These are phyloP conservation scores for Tachuris rubrigastra DNA, from an alignment of 2,113 vertebrate genomes.

Conservation along the genomic window DNA sequence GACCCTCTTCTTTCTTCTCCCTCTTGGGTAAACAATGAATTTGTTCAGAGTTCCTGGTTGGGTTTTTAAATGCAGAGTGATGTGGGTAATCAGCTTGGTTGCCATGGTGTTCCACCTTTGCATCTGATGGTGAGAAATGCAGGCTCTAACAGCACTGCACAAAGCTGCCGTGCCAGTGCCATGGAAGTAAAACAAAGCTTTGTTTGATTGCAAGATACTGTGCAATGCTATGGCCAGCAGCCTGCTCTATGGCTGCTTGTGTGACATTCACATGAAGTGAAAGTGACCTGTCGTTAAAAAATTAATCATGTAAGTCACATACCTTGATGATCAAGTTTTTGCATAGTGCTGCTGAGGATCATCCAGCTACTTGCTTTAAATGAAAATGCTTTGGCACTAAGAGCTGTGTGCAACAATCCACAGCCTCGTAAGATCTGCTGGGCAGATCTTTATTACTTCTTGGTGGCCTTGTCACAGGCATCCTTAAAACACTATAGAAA, in stretches of 20 bases:
- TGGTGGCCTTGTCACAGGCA: neutral
- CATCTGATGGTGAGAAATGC: neutral
- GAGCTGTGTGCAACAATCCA: neutral
- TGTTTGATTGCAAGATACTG: neutral
- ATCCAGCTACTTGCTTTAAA: neutral
- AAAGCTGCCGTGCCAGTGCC: neutral
- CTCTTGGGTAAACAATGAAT: neutral
- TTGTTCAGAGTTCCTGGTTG: neutral
- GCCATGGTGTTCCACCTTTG: slow-evolving; percentile 23
- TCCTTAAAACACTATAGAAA: neutral
- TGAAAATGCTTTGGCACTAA: neutral
- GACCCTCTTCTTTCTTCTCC: neutral
- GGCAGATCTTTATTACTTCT: neutral
- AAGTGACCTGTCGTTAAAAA: neutral
- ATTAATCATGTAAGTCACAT: no score
- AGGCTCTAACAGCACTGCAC: neutral
- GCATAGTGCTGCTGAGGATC: neutral
- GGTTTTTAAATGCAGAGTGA: neutral
- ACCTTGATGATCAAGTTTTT: neutral
- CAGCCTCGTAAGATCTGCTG: neutral
- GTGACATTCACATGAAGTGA: neutral
- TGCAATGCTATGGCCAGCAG: neutral
- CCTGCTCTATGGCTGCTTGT: neutral
- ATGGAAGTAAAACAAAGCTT: neutral
- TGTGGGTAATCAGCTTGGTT: slow-evolving; percentile 34